A percentile compares a stretch with the other conserved stretches of the same genome.
phyloP scores from a whole-genome alignment of 2,797 vertebrate genomes.

The Emys orbicularis region DNA sequence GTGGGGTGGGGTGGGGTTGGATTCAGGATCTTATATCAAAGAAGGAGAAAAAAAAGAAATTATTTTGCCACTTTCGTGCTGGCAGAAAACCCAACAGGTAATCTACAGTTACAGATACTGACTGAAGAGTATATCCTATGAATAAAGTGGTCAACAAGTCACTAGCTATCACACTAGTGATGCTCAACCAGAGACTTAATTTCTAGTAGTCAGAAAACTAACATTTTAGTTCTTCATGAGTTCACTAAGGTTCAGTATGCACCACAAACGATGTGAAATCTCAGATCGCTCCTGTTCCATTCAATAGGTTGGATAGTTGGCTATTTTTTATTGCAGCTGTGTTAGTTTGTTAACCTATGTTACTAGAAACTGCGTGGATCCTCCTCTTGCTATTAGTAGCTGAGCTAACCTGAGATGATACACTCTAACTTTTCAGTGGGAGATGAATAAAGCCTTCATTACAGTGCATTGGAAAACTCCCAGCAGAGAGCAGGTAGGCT shows the following conservation, averaged over 20 bases:
- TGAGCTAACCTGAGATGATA: not conserved
- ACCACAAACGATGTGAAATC: rapidly evolving
- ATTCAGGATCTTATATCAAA: not conserved
- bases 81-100: not conserved
- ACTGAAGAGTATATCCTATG: rapidly evolving
- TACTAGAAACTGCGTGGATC: not conserved
- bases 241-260: rapidly evolving
- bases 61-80: not conserved
- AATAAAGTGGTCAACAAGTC: not conserved
- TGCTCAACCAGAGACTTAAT: not conserved
- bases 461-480: not conserved
- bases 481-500: not conserved
- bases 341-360: not conserved
- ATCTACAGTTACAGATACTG: not conserved
- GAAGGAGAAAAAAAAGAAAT: not conserved
- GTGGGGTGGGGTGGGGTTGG: too few species aligned
- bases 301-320: not conserved
- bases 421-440: not conserved
- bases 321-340: not conserved
- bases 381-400: slow-evolving; percentile 23
- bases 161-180: not conserved
- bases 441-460: slow-evolving; percentile 31
- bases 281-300: not conserved
- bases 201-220: not conserved
- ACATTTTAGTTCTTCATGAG: not conserved